Evolutionary conservation across 2,797 vertebrate genomes (phyloP).

Genomic region (Alectoris magna): DNA sequence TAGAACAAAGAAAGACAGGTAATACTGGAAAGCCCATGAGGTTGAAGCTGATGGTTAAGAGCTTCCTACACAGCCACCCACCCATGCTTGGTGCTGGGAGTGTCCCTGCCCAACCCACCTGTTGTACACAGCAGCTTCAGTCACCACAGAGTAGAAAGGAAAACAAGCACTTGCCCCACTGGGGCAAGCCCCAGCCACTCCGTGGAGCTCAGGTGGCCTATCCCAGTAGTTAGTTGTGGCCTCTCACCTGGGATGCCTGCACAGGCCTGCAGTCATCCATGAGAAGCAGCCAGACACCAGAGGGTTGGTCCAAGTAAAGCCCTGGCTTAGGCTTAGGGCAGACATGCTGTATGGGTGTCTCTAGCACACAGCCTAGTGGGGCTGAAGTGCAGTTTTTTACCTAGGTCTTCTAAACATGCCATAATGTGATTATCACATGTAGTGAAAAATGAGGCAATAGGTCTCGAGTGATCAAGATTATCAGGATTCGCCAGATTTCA

Average conservation of each 20-base stretch:
- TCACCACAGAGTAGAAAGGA: background rate
- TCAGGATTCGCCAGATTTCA: background rate
- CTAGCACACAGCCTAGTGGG: background rate
- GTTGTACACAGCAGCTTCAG: background rate
- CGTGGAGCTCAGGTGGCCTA: too few species aligned
- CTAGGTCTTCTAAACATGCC: background rate
- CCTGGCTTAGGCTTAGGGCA: background rate
- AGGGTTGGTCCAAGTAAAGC: background rate
- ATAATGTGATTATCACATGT: background rate
- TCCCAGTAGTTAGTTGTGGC: background rate
- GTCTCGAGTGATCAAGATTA: background rate
- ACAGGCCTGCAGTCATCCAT: background rate
- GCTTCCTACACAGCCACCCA: background rate
- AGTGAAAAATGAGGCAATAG: background rate
- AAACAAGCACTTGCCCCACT: background rate
- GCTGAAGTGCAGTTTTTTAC: accelerated
- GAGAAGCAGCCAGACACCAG: background rate
- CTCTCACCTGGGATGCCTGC: background rate
- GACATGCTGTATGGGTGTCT: background rate
- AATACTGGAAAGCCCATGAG: background rate
- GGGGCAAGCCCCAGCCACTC: background rate
- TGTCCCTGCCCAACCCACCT: background rate
- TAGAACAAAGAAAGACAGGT: background rate
- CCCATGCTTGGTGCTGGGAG: accelerated
- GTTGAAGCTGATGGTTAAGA: background rate